phyloP scores from a whole-genome alignment of 2,113 vertebrate species.

The Crocuta crocuta region DNA sequence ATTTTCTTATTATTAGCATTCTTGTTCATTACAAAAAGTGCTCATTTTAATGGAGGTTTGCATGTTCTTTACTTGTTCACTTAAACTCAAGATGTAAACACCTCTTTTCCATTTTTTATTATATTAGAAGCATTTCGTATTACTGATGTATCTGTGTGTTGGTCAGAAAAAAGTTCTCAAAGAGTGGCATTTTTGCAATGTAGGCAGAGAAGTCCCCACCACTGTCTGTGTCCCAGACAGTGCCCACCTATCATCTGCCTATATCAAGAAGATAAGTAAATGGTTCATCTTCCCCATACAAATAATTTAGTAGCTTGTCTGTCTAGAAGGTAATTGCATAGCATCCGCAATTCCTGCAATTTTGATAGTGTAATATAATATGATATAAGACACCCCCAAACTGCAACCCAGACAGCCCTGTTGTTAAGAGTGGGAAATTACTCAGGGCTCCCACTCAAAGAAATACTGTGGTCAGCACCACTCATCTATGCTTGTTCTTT shows the following conservation, averaged over 20 bases:
- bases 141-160: constrained; percentile 28
- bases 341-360: constrained; percentile 53
- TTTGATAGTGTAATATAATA: constrained; percentile 69
- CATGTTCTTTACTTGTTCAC: constrained; percentile 50
- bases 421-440: constrained; percentile 48
- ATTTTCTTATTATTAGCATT: not conserved
- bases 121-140: constrained; percentile 43
- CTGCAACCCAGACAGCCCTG: constrained; percentile 46
- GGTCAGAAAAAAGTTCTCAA: constrained; percentile 55
- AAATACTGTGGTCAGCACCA: not conserved
- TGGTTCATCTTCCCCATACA: constrained; percentile 70
- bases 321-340: constrained; percentile 68
- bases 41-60: constrained; percentile 41
- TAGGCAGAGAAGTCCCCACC: constrained; percentile 50
- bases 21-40: not conserved
- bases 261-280: constrained; percentile 76
- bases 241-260: constrained; percentile 60
- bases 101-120: constrained; percentile 19
- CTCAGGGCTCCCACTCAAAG: not conserved
- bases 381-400: constrained; percentile 52
- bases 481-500: constrained; percentile 17
- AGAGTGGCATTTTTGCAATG: constrained; percentile 56
- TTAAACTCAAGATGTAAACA: constrained; percentile 35
- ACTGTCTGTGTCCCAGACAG: constrained; percentile 66
- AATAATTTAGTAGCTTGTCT: constrained; percentile 81